Evolutionary conservation across 2,113 vertebrate species (phyloP), one percentile per base, ranked within the genome.

Genomic region (Channa maculata): DNA sequence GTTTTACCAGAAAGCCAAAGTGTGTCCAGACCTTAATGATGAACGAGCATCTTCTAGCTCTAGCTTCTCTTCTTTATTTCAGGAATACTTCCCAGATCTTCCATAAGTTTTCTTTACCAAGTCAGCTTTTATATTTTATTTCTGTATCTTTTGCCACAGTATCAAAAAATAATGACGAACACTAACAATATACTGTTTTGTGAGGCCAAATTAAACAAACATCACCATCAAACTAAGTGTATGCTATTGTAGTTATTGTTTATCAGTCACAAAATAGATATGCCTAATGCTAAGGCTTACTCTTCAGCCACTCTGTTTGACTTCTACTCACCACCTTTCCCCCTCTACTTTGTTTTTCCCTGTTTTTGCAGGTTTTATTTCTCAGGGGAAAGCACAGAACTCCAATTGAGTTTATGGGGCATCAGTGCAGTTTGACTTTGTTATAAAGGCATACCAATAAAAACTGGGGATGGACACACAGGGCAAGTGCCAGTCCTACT

Each of bases 371-470:
- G 71, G 60, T 69, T 65, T 70, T 15, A 62, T 82, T 72, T 85
- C 70, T 89, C 64, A 13, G 8, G 63, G 71, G 71, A 77, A 46
- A 67, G 64, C n/a, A 53, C 38, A 61, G 8, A n/a, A 64, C 67
- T 65, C 14, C 53, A 78, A 60, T 68, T 74, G 82, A 14, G 63
- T 89, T 84, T 75, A 81, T 62, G 58, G 67, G 51, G 77, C 71
- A 80, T 80, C 65, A 58, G 67, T 12, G 62, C 63, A 54, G 49
- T 79, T 79, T 82, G 79, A 88, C 81, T 86, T 82, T 81, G 71
- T 88, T 80, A 86, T 80, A 86, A 75, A 86, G 61, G 70, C 46
- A 82, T 83, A 62, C 84, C 63, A 85, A 86, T 86, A 90, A 88
- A 86, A 82, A 80, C n/a, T 7, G 50, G 46, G 50, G 37, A 50